Percentiles rank a stretch among this genome's conserved stretches.
phyloP scores from a whole-genome alignment of 2,113 vertebrate genomes.

The Bostrychus sinensis region DNA sequence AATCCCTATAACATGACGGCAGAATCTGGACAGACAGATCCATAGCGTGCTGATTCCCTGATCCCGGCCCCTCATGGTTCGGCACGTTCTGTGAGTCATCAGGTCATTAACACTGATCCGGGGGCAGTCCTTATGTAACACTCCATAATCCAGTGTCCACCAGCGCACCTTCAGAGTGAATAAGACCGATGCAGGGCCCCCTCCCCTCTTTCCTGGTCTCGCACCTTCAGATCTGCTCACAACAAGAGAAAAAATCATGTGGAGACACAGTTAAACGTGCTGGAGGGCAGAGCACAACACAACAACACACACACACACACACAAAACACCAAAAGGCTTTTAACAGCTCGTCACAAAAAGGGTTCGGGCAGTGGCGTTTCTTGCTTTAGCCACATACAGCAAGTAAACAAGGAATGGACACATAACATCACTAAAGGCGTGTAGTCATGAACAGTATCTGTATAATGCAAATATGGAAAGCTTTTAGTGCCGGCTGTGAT shows the following conservation, averaged over 20 bases:
- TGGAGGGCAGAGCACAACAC: constrained; percentile 1
- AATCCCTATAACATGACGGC: background rate
- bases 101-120: constrained; percentile 22
- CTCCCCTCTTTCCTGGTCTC: background rate
- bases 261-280: constrained; percentile 8
- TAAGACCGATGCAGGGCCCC: constrained; percentile 9
- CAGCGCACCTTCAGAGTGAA: constrained; percentile 44
- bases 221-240: constrained; percentile 46
- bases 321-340: constrained; percentile 15
- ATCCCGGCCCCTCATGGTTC: constrained; percentile 5
- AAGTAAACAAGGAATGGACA: background rate
- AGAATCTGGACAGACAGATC: background rate
- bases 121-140: constrained; percentile 28
- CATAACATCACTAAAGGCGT: too few relatives aligned
- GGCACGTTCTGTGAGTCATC: constrained; percentile 35
- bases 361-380: background rate
- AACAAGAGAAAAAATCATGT: constrained; percentile 22
- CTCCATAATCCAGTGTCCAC: constrained; percentile 41
- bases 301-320: constrained; percentile 10
- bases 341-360: background rate
- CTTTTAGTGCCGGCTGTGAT: too few relatives aligned
- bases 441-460: too few relatives aligned
- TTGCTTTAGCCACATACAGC: background rate
- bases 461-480: too few relatives aligned
- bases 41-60: too few relatives aligned